Percentiles rank a stretch among this genome's conserved stretches.
Conservation (phyloP, 1,140 invertebrate genomes). For the Ditylenchus dipsaci region DNA sequence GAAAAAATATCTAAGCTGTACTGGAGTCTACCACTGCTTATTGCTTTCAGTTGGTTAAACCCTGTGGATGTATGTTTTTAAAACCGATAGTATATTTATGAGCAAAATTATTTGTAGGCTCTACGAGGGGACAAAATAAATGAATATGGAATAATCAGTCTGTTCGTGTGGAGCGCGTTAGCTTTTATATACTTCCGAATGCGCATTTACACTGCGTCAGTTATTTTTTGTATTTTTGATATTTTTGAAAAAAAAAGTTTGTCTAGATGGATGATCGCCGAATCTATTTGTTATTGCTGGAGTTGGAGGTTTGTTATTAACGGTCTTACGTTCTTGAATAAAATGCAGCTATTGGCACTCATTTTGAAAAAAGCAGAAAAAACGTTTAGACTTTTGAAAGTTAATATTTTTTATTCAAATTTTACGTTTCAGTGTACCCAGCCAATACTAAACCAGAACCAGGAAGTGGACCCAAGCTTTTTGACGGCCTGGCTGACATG, state of each 20-base stretch:
- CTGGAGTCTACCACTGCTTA: slow-evolving; percentile 51
- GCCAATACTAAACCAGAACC: slow-evolving; percentile 67
- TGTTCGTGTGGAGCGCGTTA: slow-evolving; percentile 77
- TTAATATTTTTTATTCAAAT: no score
- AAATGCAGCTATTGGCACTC: no score
- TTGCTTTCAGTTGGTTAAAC: slow-evolving; percentile 45
- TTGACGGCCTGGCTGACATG: slow-evolving; percentile 59
- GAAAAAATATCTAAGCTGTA: slow-evolving; percentile 28
- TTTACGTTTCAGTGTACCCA: slow-evolving; percentile 70
- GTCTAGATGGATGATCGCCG: slow-evolving; percentile 65
- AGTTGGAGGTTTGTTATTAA: slow-evolving; percentile 67
- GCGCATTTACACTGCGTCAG: slow-evolving; percentile 76
- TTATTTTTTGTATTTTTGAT: slow-evolving; percentile 62
- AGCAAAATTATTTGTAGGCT: slow-evolving; percentile 30
- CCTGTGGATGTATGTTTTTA: slow-evolving; percentile 47
- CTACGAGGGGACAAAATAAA: slow-evolving; percentile 56
- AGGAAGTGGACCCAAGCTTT: slow-evolving; percentile 73
- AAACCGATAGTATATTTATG: slow-evolving; percentile 19
- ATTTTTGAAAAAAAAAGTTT: background rate
- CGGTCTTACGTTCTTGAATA: no score
- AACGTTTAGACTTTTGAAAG: no score
- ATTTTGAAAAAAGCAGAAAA: no score
- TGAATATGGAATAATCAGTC: slow-evolving; percentile 66
- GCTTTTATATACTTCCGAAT: slow-evolving; percentile 81
- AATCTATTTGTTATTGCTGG: slow-evolving; percentile 85